Evolutionary conservation across 2,888 invertebrate species (phyloP).

Genomic region (Escarpia spicata): DNA sequence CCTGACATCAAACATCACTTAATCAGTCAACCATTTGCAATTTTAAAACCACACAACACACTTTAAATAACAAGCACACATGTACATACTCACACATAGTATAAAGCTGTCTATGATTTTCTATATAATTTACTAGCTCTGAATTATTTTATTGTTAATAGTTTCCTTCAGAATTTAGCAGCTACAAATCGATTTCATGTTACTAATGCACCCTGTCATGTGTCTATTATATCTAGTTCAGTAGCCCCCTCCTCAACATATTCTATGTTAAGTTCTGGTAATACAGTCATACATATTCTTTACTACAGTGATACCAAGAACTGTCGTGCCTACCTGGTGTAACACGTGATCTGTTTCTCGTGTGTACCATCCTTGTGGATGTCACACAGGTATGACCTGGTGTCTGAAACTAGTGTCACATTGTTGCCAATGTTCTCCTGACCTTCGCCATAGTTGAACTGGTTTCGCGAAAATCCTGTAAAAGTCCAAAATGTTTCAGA

Average conservation of each 20-base stretch:
- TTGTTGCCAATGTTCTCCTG: constrained; percentile 50
- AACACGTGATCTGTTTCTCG: constrained; percentile 51
- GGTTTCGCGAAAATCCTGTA: constrained; percentile 47
- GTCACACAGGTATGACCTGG: constrained; percentile 45
- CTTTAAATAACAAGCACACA: background rate
- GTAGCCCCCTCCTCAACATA: background rate
- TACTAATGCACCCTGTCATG: background rate
- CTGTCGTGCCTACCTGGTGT: constrained; percentile 40
- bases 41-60: background rate
- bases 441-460: constrained; percentile 50
- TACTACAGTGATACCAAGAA: background rate
- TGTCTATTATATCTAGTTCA: background rate
- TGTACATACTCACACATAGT: background rate
- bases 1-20: background rate
- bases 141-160: background rate
- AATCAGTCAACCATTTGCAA: background rate
- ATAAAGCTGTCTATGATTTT: background rate
- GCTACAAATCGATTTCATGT: background rate
- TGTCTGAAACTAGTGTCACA: constrained; percentile 47
- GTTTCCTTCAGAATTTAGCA: background rate
- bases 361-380: constrained; percentile 53
- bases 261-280: background rate
- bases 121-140: background rate
- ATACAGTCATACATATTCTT: background rate
- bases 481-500: background rate